These are phyloP conservation scores for Ctenopoma multispine DNA, from an alignment of 2,797 vertebrate genomes.

Conservation along the genomic window DNA sequence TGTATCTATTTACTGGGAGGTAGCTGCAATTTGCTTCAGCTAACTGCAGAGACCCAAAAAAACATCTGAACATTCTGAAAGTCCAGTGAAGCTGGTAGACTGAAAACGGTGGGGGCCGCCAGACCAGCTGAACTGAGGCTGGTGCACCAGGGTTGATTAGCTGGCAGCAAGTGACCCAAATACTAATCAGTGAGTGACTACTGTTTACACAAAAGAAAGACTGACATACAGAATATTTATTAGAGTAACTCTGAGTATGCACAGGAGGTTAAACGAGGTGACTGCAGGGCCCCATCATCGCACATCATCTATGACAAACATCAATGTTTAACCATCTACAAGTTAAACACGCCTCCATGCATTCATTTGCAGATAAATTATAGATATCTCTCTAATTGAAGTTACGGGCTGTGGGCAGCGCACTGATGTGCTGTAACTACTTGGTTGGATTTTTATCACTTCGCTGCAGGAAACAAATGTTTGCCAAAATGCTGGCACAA, in stretches of 20 bases:
- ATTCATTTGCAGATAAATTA: conserved; percentile 23
- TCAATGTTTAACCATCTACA: conserved; percentile 18
- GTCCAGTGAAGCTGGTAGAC: too few species aligned
- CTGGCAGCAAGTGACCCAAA: background rate
- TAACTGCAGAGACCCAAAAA: too few species aligned
- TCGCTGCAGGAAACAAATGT: conserved; percentile 2
- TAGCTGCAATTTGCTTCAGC: too few species aligned
- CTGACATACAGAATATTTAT: background rate
- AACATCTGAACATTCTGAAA: too few species aligned
- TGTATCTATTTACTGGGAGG: too few species aligned
- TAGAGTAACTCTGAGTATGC: background rate
- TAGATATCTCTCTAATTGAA: conserved; percentile 32
- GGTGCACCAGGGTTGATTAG: too few species aligned
- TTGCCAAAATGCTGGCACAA: background rate
- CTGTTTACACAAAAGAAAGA: too few species aligned
- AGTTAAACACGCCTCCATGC: conserved; percentile 18
- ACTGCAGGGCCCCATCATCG: background rate
- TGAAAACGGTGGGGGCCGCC: too few species aligned
- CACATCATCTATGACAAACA: conserved; percentile 1
- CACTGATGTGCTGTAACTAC: background rate
- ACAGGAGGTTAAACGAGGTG: conserved; percentile 4
- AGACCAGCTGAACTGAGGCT: background rate
- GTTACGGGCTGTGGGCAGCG: background rate
- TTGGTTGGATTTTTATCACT: conserved; percentile 3
- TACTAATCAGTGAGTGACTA: background rate